Base-by-base conservation (phyloP, 2,113 vertebrate species). In the Solea senegalensis region DNA sequence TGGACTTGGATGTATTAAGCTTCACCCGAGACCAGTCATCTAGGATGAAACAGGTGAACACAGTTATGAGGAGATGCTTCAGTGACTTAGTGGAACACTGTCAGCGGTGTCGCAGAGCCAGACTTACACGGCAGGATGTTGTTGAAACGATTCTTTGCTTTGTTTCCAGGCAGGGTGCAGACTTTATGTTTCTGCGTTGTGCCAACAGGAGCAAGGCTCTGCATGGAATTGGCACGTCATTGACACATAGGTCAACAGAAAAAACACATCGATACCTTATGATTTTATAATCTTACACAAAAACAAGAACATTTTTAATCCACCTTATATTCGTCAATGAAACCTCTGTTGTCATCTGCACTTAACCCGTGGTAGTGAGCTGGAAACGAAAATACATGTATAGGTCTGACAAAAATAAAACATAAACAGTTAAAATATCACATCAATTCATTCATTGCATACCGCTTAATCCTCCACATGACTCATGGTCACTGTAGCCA, bases 91-190 rank as follows among this genome's bases (percentile, higher is more conserved):
- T 34, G 50, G 51, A 39, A n/a, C 2, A 21, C 34, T 80, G 61
- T 52, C 2, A 34, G 8, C 0, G 51, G 26, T 28, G 4, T 28
- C 34, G 28, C 45, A 51, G 59, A 46, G 34, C 15, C 9, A 27
- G 44, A 34, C 88, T 95, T 72, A 97, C 96, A 97, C 4, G 96
- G 94, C 28, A 95, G 84, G 27, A 96, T 91, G 1, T 97, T 95
- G 28, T 49, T 90, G 85, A 95, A 96, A 15, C 95, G 92, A 56
- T 97, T 97, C 86, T 93, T 97, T 0, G 8, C 1, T 12, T 49
- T 88, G 90, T 96, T 96, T 4, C 94, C 94, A 0, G 78, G 86
- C 0, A 86, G 41, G 0, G 3, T 10, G 2, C 95, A 94, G 4
- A 50, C 86, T 3, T 1, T 80, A 8, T 61, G 86, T 1, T 86